A percentile compares a stretch with the other conserved stretches of the same genome.
Conservation (phyloP, 1,140 invertebrate genomes). For the Heterodera schachtii region DNA sequence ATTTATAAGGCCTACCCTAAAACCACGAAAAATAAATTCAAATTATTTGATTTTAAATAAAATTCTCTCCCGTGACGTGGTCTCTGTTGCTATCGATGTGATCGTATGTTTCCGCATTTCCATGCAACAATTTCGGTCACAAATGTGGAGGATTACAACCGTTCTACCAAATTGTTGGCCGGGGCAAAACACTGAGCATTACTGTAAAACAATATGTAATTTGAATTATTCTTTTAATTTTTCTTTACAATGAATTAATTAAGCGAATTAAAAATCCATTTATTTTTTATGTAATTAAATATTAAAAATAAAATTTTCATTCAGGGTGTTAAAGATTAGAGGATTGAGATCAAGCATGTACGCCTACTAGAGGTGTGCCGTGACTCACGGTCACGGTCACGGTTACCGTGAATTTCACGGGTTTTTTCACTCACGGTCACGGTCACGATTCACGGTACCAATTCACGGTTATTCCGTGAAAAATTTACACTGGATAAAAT, state of each 20-base stretch:
- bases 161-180: constrained; percentile 76
- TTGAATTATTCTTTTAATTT: too few species aligned
- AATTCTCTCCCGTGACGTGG: constrained; percentile 85
- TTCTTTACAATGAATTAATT: too few species aligned
- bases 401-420: too few species aligned
- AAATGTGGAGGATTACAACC: constrained; percentile 80
- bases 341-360: constrained; percentile 71
- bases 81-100: constrained; percentile 72
- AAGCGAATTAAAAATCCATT: too few species aligned
- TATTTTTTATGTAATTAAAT: too few species aligned
- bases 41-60: neutral
- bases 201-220: constrained; percentile 67
- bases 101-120: constrained; percentile 57
- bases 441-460: too few species aligned
- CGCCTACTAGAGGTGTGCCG: too few species aligned
- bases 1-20: too few species aligned
- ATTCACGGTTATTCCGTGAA: too few species aligned
- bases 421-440: too few species aligned
- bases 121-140: constrained; percentile 67
- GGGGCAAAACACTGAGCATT: constrained; percentile 77
- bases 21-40: neutral
- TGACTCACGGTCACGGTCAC: too few species aligned
- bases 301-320: constrained; percentile 70
- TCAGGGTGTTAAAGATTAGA: constrained; percentile 71
- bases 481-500: too few species aligned